phyloP scores from a whole-genome alignment of 2,113 vertebrate genomes.

The Cryptomyrus ogoouensis region DNA sequence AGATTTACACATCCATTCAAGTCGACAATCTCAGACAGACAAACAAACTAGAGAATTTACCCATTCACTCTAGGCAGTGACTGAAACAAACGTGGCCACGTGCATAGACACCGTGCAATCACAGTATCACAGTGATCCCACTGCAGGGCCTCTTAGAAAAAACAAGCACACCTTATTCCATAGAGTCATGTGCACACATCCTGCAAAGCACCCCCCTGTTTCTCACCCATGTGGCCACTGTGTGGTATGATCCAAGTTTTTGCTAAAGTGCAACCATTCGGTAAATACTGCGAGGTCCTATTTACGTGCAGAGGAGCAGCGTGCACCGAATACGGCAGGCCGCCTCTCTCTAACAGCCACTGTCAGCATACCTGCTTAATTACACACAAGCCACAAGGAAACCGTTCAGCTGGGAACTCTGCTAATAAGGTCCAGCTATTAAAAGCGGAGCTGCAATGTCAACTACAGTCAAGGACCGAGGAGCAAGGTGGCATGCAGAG shows the following conservation, averaged over 20 bases:
- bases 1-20: neutral
- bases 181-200: neutral
- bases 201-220: neutral
- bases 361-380: neutral
- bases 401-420: neutral
- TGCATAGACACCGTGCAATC: neutral
- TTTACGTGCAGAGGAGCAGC: neutral
- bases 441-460: neutral
- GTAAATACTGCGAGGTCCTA: neutral
- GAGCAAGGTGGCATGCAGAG: neutral
- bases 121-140: neutral
- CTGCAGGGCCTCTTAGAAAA: neutral
- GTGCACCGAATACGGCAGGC: neutral
- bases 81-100: neutral
- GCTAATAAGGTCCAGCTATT: neutral
- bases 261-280: neutral
- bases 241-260: neutral
- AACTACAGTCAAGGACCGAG: neutral
- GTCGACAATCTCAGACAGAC: neutral
- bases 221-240: neutral
- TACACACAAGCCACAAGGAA: neutral
- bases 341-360: neutral
- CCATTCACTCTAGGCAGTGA: neutral
- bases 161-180: neutral
- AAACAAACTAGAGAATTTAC: neutral